phyloP scores from a whole-genome alignment of 2,888 invertebrate genomes.

The Drosophila prolongata region DNA sequence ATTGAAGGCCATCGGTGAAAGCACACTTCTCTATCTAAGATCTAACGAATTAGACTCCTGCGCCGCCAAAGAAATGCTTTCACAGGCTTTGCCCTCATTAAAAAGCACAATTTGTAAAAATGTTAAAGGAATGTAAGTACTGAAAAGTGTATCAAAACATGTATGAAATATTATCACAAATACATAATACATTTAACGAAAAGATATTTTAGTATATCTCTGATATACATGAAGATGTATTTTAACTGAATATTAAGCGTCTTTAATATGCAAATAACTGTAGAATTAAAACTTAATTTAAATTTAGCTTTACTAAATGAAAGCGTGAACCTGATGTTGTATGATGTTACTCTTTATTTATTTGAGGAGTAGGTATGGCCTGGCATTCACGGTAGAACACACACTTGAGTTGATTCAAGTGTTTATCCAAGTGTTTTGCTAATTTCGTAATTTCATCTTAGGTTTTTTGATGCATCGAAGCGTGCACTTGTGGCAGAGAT shows the following conservation, averaged over 20 bases:
- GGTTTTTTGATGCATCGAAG: constrained; percentile 41
- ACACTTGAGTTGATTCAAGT: constrained; percentile 34
- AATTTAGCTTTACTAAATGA: background rate
- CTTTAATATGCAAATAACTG: too few species aligned
- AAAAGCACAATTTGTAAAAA: background rate
- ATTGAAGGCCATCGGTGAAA: constrained; percentile 7
- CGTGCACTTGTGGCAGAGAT: constrained; percentile 47
- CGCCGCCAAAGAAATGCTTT: background rate
- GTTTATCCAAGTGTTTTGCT: constrained; percentile 32
- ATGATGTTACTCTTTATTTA: background rate
- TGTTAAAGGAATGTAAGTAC: background rate
- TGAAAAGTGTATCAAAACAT: background rate
- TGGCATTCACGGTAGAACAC: constrained; percentile 16
- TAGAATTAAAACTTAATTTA: too few species aligned
- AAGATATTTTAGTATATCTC: too few species aligned
- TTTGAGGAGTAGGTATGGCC: constrained; percentile 5
- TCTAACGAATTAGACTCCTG: too few species aligned
- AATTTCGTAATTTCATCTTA: constrained; percentile 28
- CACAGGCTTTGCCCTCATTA: background rate
- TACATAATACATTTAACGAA: too few species aligned
- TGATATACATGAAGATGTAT: too few species aligned
- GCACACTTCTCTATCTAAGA: background rate
- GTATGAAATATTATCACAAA: too few species aligned
- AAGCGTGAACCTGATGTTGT: background rate
- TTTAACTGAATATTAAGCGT: too few species aligned